Evolutionary conservation across 2,888 invertebrate genomes (phyloP), one percentile per base, ranked within the genome.

Genomic region (Drosophila fulvimacula): DNA sequence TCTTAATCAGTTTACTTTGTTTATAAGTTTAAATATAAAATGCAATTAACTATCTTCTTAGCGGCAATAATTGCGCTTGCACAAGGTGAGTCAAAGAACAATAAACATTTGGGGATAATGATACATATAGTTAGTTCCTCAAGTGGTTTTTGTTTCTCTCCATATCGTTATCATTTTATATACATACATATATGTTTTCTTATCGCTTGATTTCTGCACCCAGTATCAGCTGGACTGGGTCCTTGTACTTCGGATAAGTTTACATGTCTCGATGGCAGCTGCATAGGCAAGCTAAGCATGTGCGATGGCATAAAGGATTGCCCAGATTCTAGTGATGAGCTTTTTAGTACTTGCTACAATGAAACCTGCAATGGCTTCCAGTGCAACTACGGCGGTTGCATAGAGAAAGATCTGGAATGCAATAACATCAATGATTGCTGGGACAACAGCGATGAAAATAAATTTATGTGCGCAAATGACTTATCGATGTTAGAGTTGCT

Each of bases 361-460:
- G 27, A 3, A 2, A 32, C 0, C 0, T 81, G 81, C 13, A 1
- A 11, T 5, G 9, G 10, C 1, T 76, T 53, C 49, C 66, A 61
- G 3, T 81, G 81, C 38, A 44, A 44, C 17, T 82, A 82, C 48
- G 74, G 80, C 2, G 83, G 61, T 10, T 81, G 81, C 30, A 24
- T 75, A 10, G 1, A 21, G 0, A 0, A 0, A 0, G 0, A 4
- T 0, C 15, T 17, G 1, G 24, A 0, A 0, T 81, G 83, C 42
- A 15, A 83, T 52, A 11, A 11, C 0, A 3, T 1, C 0, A 0
- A 0, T 0, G 49, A 83, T 39, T 63, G 21, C 36, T 59, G 21
- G 46, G 84, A 81, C 65, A 3, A 9, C 0, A 75, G 62, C n/a
- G 84, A 78, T 17, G 78, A 78, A 17, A 75, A 56, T 11, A 4